Evolutionary conservation across 30 jellyfish, hydroid and myxozoan species (phyloP), one percentile per base, ranked within the genome.

Genomic region (Hydra vulgaris): DNA sequence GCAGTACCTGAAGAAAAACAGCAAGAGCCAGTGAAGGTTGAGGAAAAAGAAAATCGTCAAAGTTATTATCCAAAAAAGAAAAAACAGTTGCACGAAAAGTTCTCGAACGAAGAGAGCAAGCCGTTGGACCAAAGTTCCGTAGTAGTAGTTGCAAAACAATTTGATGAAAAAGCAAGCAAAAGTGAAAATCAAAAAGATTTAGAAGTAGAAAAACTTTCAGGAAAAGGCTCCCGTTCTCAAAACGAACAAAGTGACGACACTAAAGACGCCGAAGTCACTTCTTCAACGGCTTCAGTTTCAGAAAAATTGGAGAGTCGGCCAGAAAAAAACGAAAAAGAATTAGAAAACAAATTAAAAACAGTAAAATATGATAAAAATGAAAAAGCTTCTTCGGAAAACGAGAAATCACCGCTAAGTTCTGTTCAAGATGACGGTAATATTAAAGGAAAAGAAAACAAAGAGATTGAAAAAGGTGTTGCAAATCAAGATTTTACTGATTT

Each of bases 191-290:
- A 78, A 73, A 25, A 23, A 0, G 80, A 73, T 23, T 23, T 67
- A 26, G 88, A 55, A 18, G 74, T 52, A 23, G 26, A 55, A 4
- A 76, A 74, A 0, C 15, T 61, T 68, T 40, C 74, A 7, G 81
- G 26, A 22, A 79, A 69, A 20, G 27, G 27, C 16, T 40, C 61
- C 61, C 61, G 52, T 25, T 1, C 77, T 21, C 27, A 21, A 20
- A 69, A 69, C 27, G 76, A 69, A 69, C 5, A 23, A 12, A 21
- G 8, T 12, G 81, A 74, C 26, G 81, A 40, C 12, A 12, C 12
- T 3, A 40, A 40, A 12, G 12, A 40, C 61, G 8, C 61, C 61
- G 61, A 40, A 40, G 12, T 12, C 5, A 12, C 12, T 12, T 40
- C 61, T 40, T 40, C 61, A 40, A 12, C 61, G 61, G 8, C 61